phyloP scores from a whole-genome alignment of 2,797 vertebrate species.

The Phyllotis vaccarum region DNA sequence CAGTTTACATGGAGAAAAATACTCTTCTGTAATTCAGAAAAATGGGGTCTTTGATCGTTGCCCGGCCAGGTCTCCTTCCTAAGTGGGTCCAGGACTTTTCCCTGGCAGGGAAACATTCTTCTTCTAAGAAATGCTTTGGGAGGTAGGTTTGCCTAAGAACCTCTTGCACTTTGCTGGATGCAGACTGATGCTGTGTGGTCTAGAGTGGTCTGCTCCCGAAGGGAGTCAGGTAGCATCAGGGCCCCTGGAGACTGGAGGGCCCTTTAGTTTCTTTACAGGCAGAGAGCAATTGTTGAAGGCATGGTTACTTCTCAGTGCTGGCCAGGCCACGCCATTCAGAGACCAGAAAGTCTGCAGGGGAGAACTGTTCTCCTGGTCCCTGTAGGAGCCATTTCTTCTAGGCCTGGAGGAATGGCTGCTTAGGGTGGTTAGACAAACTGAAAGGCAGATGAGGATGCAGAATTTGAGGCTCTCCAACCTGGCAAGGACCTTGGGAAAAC shows the following conservation, averaged over 20 bases:
- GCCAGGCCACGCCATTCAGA: background rate
- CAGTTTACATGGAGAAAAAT: conserved; percentile 80
- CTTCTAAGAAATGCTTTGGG: conserved; percentile 77
- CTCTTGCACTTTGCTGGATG: conserved; percentile 28
- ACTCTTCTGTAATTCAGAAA: conserved; percentile 77
- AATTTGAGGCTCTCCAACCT: background rate
- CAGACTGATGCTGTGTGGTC: background rate
- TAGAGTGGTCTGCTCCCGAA: background rate
- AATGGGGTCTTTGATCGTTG: conserved; percentile 81
- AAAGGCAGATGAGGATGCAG: background rate
- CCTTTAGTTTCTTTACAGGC: background rate
- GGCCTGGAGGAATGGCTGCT: conserved; percentile 35
- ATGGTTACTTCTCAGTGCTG: background rate
- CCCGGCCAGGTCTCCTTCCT: conserved; percentile 78
- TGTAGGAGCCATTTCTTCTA: conserved; percentile 68
- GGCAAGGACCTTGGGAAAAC: conserved; percentile 45
- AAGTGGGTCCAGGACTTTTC: conserved; percentile 70
- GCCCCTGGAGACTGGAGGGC: background rate
- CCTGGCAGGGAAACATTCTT: conserved; percentile 72
- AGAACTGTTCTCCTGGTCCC: conserved; percentile 18
- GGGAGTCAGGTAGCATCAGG: conserved; percentile 15
- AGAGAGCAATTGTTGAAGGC: conserved; percentile 31
- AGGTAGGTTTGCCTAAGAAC: conserved; percentile 73
- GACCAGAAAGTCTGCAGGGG: conserved; percentile 27
- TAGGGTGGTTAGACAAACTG: conserved; percentile 54